A percentile compares a stretch with the other conserved stretches of the same genome.
phyloP scores from a whole-genome alignment of 2,797 vertebrate species.

The Champsocephalus esox region DNA sequence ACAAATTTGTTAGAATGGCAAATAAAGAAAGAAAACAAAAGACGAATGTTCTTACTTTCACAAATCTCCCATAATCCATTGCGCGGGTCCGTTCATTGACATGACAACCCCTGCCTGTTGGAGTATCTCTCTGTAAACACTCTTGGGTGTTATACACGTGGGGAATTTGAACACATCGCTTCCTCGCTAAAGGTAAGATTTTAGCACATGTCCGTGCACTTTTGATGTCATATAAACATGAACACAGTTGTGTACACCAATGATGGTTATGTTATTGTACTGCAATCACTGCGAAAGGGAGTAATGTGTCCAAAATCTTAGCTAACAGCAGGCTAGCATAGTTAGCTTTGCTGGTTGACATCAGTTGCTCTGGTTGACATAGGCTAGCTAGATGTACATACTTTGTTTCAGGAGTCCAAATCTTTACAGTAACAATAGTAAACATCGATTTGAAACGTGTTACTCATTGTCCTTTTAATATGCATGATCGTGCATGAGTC shows the following conservation, averaged over 20 bases:
- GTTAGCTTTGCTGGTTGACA: conserved; percentile 48
- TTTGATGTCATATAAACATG: accelerated
- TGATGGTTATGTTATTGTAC: background rate
- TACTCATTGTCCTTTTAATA: background rate
- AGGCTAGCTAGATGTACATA: background rate
- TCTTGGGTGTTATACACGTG: conserved; percentile 67
- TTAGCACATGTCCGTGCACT: background rate
- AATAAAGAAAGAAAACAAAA: too few relatives aligned
- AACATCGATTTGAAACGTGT: background rate
- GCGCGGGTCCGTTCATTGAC: background rate
- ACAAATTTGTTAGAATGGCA: background rate
- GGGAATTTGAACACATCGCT: conserved; percentile 2
- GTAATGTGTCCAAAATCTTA: background rate
- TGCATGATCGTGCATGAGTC: background rate
- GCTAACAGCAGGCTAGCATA: conserved; percentile 43
- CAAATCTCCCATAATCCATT: conserved; percentile 61
- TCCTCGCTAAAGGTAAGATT: conserved; percentile 53
- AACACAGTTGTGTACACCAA: background rate
- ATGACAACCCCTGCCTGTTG: background rate
- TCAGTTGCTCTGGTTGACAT: background rate
- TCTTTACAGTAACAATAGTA: background rate
- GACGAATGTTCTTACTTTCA: background rate
- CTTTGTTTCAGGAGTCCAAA: background rate
- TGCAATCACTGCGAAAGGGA: background rate
- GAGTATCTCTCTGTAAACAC: conserved; percentile 33